These are phyloP conservation scores for Pelusios castaneus DNA, from an alignment of 2,113 vertebrate genomes.

Conservation along the genomic window DNA sequence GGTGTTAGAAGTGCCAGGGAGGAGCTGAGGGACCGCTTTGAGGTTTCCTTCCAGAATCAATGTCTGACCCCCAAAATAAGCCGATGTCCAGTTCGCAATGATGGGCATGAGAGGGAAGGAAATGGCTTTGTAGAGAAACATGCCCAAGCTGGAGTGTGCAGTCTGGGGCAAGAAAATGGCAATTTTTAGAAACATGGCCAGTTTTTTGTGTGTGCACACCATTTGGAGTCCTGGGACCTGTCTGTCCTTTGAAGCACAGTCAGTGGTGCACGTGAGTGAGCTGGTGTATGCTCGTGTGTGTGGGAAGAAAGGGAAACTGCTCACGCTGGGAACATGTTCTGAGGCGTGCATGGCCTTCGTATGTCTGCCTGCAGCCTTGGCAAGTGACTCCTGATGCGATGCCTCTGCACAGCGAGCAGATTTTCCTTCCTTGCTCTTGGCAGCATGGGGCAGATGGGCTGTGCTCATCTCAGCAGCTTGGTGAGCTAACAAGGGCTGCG, in stretches of 20 bases:
- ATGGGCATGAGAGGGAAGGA: neutral
- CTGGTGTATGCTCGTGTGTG: fast-evolving
- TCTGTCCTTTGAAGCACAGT: neutral
- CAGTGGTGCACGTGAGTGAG: neutral
- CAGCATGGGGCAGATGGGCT: neutral
- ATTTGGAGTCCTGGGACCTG: neutral
- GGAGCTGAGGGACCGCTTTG: neutral
- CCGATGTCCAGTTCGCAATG: neutral
- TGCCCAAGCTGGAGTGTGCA: neutral
- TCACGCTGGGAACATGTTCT: neutral
- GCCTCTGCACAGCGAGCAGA: neutral
- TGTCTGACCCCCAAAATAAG: neutral
- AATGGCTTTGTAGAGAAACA: neutral
- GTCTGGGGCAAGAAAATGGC: neutral
- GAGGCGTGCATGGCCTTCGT: neutral
- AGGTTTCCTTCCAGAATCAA: neutral
- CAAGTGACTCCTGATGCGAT: neutral
- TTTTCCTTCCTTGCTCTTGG: neutral
- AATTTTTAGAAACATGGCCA: neutral
- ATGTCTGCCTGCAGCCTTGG: neutral
- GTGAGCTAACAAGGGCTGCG: neutral
- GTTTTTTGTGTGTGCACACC: neutral
- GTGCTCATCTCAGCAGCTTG: neutral
- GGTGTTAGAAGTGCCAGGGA: neutral
- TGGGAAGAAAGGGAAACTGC: constrained; percentile 13